phyloP scores from a whole-genome alignment of 2,113 vertebrate species.

The Rattus rattus region DNA sequence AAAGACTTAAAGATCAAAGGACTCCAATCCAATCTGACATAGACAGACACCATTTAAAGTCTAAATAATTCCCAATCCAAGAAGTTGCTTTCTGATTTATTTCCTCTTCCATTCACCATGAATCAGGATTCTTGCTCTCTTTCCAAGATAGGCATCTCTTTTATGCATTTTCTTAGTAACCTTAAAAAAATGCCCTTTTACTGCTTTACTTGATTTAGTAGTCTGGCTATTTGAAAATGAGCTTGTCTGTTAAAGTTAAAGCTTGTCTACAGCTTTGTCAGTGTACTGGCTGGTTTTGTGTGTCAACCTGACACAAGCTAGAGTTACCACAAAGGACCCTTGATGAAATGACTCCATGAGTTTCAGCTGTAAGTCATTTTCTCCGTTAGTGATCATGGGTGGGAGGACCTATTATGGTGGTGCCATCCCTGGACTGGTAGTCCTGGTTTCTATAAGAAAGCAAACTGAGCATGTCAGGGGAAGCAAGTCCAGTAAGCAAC shows the following conservation, averaged over 20 bases:
- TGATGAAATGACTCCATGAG: too few species aligned
- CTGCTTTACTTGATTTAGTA: constrained; percentile 64
- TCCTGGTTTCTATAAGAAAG: too few species aligned
- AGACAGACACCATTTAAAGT: constrained; percentile 63
- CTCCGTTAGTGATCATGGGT: too few species aligned
- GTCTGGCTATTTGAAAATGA: constrained; percentile 75
- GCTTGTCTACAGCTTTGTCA: constrained; percentile 33
- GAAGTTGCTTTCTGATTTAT: constrained; percentile 56
- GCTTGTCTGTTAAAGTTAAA: constrained; percentile 63
- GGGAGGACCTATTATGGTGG: too few species aligned
- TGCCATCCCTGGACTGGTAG: too few species aligned
- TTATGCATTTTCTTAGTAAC: constrained; percentile 57
- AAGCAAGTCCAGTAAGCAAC: too few species aligned
- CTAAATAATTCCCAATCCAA: constrained; percentile 65
- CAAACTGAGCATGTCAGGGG: too few species aligned
- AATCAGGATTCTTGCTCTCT: constrained; percentile 46
- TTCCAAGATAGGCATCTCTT: constrained; percentile 56
- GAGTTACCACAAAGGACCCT: too few species aligned
- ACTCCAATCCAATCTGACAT: constrained; percentile 65
- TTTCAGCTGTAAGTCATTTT: too few species aligned
- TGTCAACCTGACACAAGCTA: too few species aligned
- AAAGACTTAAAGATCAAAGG: constrained; percentile 66
- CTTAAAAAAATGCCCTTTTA: constrained; percentile 42
- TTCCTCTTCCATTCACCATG: constrained; percentile 53
- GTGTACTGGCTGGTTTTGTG: neutral